A percentile compares a stretch with the other conserved stretches of the same genome.
Evolutionary conservation across 2,797 vertebrate species (phyloP).

Genomic region (Acanthiza pusilla): DNA sequence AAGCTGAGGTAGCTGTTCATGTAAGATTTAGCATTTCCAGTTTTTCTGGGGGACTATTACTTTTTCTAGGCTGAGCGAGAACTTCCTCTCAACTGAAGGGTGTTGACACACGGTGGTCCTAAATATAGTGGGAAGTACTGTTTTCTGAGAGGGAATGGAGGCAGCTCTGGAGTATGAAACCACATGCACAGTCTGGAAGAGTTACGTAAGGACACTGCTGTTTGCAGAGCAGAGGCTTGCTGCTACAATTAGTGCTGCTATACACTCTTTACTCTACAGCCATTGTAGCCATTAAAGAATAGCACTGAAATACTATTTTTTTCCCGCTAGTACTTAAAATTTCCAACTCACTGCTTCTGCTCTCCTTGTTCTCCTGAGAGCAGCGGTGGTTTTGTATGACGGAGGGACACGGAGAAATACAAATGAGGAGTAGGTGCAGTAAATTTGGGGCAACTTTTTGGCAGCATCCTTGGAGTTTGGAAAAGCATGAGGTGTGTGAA

Average conservation of each 20-base stretch:
- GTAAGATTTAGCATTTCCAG: background rate
- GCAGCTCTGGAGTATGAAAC: constrained; percentile 18
- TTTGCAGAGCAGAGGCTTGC: background rate
- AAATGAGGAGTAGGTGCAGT: background rate
- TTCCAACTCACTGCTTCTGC: background rate
- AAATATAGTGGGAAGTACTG: constrained; percentile 48
- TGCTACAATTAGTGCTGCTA: background rate
- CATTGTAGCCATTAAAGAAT: background rate
- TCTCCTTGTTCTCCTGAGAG: background rate
- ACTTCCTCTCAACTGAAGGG: constrained; percentile 2
- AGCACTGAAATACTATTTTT: background rate
- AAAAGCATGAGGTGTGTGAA: background rate
- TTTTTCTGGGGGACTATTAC: background rate
- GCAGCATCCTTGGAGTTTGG: background rate
- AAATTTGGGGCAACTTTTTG: background rate
- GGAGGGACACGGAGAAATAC: background rate
- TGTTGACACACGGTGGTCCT: constrained; percentile 33
- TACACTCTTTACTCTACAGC: background rate
- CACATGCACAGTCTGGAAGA: background rate
- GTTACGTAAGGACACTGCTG: constrained; percentile 5
- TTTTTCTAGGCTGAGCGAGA: constrained; percentile 28
- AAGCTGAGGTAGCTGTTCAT: background rate
- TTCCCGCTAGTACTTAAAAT: background rate
- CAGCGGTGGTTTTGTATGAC: background rate
- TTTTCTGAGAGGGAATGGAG: constrained; percentile 16